Base-by-base conservation (phyloP, 2,113 vertebrate species). In the Sylvietta virens region DNA sequence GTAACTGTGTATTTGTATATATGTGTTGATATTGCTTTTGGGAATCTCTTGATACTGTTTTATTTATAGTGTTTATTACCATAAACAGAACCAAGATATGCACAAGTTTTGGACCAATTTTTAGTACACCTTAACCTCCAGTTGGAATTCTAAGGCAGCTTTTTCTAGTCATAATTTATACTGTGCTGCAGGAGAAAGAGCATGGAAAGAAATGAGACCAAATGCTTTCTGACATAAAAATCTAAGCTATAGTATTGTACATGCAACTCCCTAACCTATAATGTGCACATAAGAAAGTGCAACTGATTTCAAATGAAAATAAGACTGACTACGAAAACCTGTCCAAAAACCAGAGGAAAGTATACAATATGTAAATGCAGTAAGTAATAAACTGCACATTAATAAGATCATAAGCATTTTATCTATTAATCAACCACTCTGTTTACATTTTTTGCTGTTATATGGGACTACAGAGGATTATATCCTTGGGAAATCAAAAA, bases 361-460 rank as follows among this genome's bases (percentile, higher is more conserved):
- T 81, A 15, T 57, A 30, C 65, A 3, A 18, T 53, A 4, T 84
- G 19, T 47, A 47, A 62, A 40, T 58, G 9, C 28, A 81, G 42
- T 79, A 77, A 86, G 35, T 57, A 88, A n/a, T 60, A 86, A 90
- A 88, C 18, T 14, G 50, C 50, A 13, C n/a, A 56, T 91, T 73
- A 85, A 80, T 61, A 94, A 81, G 13, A 62, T 91, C 40, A 65
- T 94, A 79, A 96, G 67, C 11, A 40, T 93, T 83, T 95, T 86
- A 81, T 82, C 77, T 85, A 74, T 92, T 87, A 81, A 92, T 92
- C 84, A 94, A 35, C 51, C 31, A 74, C 18, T 81, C 33, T 56
- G 37, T 86, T 94, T 94, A 56, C 42, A 77, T 95, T 89, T 92
- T 70, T 84, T 95, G 70, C 67, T 83, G 33, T 81, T 96, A 69